A percentile compares a stretch with the other conserved stretches of the same genome.
phyloP scores from a whole-genome alignment of 64 coral and sea anemone genomes.

The Astreopora myriophthalma region DNA sequence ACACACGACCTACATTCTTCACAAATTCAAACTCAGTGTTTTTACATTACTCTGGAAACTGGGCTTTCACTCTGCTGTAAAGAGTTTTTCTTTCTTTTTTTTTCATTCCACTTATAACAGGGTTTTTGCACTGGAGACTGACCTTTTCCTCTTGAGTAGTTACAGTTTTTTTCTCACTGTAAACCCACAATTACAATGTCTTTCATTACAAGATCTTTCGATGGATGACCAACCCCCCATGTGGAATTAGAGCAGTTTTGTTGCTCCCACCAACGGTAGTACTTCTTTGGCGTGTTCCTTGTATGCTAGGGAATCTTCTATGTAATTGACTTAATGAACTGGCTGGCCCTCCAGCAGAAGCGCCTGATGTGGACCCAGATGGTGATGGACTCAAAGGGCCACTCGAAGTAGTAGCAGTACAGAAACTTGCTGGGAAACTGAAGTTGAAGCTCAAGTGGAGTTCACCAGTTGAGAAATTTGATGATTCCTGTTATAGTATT shows the following conservation, averaged over 20 bases:
- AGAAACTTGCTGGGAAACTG: too few species aligned
- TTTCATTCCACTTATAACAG: slow-evolving; percentile 3
- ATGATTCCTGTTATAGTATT: too few species aligned
- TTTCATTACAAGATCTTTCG: neutral
- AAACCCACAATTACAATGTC: slow-evolving; percentile 32
- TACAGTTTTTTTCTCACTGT: slow-evolving; percentile 6
- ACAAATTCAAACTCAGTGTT: slow-evolving; percentile 30
- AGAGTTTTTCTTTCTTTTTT: neutral
- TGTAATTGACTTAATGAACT: neutral
- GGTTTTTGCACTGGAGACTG: slow-evolving; percentile 13
- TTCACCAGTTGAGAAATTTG: too few species aligned
- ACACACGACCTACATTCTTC: neutral
- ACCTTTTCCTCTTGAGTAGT: neutral
- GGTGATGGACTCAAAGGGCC: too few species aligned
- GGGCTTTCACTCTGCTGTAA: slow-evolving; percentile 1
- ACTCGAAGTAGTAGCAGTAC: too few species aligned
- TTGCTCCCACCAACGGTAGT: neutral
- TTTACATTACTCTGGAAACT: slow-evolving; percentile 47
- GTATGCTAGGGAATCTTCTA: neutral
- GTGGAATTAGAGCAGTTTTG: neutral
- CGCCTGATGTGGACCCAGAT: neutral
- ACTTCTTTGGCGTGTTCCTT: neutral
- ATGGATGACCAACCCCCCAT: slow-evolving; percentile 8
- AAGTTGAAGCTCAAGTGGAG: too few species aligned
- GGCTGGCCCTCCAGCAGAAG: neutral